Evolutionary conservation across 2,113 vertebrate genomes (phyloP), one percentile per base, ranked within the genome.

Genomic region (Callorhinus ursinus): DNA sequence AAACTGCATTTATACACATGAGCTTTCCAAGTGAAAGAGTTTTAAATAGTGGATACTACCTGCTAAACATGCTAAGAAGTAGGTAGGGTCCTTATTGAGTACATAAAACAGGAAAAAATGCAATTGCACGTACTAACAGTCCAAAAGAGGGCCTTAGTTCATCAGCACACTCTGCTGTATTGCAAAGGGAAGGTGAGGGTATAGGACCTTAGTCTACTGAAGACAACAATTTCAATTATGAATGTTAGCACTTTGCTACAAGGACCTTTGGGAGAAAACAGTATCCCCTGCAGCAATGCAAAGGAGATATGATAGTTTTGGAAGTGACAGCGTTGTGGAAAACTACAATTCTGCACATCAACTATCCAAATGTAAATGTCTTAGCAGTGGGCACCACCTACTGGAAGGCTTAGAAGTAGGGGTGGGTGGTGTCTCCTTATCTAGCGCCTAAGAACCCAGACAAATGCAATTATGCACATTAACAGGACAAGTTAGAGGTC

Each of bases 131-230:
- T 46, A 94, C 49, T 90, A 57, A n/a, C 9, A 57, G 15, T 76
- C 61, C 76, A 81, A 88, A 77, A 57, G n/a, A 90, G 49, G 57
- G 46, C 90, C 74, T 97, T 69, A 24, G 19, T 88, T 96, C 86
- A 83, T 88, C 49, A 55, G 24, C 7, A 59, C 39, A 55, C 33
- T 57, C 81, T 91, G 33, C n/a, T 61, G 10, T 51, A 96, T 24
- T 51, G 21, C 33, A 84, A 74, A 88, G 10, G 11, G 63, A 89
- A 93, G 24, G 33, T 67, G 55, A 77, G 12, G 18, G n/a, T 24
- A 2, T 69, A 90, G 59, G 24, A 79, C 28, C 3, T 49, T 81
- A 80, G 46, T 80, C 19, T 49, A 24, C 49, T 55, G 13, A 94
- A 90, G 63, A 85, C 24, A 76, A 90, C 26, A 65, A 57, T 74